These are phyloP conservation scores for Bothrops jararaca DNA, from an alignment of 2,113 vertebrate species.

Conservation along the genomic window DNA sequence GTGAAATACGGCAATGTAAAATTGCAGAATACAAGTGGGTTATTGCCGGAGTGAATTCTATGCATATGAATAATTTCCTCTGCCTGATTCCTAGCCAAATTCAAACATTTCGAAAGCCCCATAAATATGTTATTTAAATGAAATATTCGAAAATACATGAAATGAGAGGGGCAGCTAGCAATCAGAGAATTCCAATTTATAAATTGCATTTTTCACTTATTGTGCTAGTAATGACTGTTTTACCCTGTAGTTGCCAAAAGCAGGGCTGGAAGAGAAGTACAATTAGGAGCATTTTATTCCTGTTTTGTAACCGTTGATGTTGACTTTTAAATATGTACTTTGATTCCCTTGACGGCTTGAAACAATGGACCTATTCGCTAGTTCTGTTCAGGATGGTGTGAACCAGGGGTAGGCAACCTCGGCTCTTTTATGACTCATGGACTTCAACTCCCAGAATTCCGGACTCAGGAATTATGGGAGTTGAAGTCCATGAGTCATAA, in stretches of 20 bases:
- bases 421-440: too few relatives aligned
- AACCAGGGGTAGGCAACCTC: too few relatives aligned
- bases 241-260: not conserved
- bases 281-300: not conserved
- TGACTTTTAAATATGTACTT: not conserved
- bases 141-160: not conserved
- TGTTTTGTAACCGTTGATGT: not conserved
- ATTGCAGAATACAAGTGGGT: not conserved
- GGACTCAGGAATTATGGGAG: too few relatives aligned
- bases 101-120: not conserved
- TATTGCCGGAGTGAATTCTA: not conserved
- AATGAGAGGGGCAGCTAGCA: not conserved
- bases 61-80: not conserved
- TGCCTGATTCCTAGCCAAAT: not conserved
- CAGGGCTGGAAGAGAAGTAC: not conserved
- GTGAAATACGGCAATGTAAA: not conserved
- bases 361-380: not conserved
- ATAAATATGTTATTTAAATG: not conserved
- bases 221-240: not conserved
- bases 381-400: not conserved
- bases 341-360: not conserved
- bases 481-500: too few relatives aligned
- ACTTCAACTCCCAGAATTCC: too few relatives aligned
- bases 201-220: not conserved
- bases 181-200: slow-evolving; percentile 9